phyloP scores from a whole-genome alignment of 2,113 vertebrate species.

The Halichoerus grypus region DNA sequence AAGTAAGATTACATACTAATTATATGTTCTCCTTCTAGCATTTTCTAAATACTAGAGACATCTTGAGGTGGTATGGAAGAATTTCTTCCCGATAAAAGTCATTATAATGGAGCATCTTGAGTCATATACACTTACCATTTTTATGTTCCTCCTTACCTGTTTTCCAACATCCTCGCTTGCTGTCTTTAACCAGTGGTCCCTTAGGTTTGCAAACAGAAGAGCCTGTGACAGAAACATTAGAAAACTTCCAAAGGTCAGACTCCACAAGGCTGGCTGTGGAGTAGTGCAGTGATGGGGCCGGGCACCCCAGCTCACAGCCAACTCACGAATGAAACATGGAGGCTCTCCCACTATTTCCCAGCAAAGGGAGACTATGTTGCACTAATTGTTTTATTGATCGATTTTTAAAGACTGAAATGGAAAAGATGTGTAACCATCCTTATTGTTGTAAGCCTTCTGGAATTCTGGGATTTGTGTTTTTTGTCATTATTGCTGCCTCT shows the following conservation, averaged over 20 bases:
- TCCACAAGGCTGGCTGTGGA: not conserved
- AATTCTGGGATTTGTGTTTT: not conserved
- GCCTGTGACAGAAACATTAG: not conserved
- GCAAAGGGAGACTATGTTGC: not conserved
- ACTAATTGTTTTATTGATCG: not conserved
- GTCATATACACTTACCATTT: not conserved
- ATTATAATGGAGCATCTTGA: not conserved
- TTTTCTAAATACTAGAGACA: not conserved
- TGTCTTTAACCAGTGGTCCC: not conserved
- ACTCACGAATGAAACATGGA: accelerated
- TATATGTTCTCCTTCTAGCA: not conserved
- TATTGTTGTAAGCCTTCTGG: not conserved
- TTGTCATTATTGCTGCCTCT: not conserved
- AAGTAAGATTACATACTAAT: not conserved
- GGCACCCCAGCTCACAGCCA: not conserved
- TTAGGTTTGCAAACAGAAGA: not conserved
- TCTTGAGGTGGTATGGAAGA: not conserved
- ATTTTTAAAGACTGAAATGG: not conserved
- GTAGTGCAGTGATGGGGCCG: not conserved
- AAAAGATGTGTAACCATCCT: not conserved
- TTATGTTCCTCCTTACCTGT: not conserved
- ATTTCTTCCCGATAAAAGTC: not conserved
- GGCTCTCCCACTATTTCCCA: not conserved
- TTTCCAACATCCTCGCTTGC: not conserved
- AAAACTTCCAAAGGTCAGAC: accelerated